phyloP scores from a whole-genome alignment of 2,888 invertebrate genomes.

The Tipula lateralis region DNA sequence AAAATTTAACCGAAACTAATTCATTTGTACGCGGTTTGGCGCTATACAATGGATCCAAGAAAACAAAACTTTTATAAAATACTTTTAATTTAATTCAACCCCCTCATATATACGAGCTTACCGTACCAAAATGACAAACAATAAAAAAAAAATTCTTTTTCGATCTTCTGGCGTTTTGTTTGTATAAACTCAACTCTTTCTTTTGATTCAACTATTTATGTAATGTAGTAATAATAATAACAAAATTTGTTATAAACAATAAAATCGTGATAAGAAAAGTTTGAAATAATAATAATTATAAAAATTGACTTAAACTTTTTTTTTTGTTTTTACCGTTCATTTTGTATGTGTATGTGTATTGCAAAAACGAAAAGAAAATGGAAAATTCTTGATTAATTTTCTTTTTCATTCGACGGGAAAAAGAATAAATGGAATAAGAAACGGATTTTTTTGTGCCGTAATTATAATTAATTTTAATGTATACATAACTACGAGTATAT shows the following conservation, averaged over 20 bases:
- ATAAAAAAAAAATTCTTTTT: neutral
- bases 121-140: neutral
- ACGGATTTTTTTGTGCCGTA: neutral
- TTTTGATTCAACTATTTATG: neutral
- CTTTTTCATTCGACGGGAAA: neutral
- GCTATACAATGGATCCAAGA: neutral
- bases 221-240: neutral
- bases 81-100: neutral
- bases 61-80: neutral
- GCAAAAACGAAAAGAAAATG: neutral
- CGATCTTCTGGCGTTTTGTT: neutral
- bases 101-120: neutral
- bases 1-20: neutral
- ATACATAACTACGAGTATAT: neutral
- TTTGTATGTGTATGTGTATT: neutral
- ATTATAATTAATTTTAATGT: slow-evolving; percentile 24
- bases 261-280: neutral
- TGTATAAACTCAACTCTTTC: neutral
- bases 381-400: neutral
- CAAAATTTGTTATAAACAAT: neutral
- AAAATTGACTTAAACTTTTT: slow-evolving; percentile 2
- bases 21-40: neutral
- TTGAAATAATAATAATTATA: neutral
- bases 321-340: neutral
- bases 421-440: neutral